Evolutionary conservation across 2,888 invertebrate species (phyloP).

Genomic region (Omphaloscelis lunosa): DNA sequence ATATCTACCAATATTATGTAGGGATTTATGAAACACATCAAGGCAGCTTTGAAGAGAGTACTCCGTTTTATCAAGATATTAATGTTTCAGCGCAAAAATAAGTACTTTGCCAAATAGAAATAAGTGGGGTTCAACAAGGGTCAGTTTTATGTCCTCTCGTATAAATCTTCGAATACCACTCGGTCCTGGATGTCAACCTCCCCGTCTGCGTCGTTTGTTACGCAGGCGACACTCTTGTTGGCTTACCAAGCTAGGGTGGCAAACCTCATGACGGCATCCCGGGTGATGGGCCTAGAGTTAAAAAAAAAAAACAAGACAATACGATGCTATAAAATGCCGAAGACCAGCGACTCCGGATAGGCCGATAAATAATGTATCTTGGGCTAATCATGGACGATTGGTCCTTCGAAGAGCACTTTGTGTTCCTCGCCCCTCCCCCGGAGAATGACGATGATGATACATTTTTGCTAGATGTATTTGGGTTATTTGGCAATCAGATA

Average conservation of each 20-base stretch:
- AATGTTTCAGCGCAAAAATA: neutral
- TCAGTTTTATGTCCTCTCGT: neutral
- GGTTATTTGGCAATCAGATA: neutral
- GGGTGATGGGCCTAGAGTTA: neutral
- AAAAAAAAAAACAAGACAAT: neutral
- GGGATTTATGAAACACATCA: conserved; percentile 30
- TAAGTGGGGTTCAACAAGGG: neutral
- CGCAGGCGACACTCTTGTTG: neutral
- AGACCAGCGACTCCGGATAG: neutral
- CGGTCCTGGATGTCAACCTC: neutral
- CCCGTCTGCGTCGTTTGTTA: neutral
- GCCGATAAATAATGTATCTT: neutral
- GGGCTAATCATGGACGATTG: too few species aligned
- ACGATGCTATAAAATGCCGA: neutral
- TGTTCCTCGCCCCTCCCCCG: neutral
- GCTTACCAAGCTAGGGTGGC: neutral
- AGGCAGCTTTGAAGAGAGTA: conserved; percentile 1
- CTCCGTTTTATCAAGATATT: conserved; percentile 20
- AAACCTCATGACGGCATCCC: neutral
- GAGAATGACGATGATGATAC: neutral
- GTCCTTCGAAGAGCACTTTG: neutral
- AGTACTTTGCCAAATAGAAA: neutral
- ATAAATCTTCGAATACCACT: neutral
- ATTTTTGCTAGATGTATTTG: neutral
- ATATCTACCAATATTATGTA: neutral